phyloP scores from a whole-genome alignment of 2,113 vertebrate species.

The Strix aluco region DNA sequence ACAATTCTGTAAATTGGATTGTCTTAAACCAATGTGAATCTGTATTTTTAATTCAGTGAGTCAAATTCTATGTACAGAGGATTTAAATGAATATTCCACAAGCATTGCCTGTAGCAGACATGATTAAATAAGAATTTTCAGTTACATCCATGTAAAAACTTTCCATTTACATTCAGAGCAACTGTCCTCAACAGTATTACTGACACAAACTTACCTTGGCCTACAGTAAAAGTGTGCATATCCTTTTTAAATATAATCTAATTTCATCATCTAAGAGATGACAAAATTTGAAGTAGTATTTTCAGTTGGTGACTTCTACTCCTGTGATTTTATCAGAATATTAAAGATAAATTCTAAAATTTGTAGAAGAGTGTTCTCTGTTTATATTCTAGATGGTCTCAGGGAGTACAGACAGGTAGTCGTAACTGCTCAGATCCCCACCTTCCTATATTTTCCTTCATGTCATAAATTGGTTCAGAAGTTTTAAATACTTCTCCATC shows the following conservation, averaged over 20 bases:
- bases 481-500: background rate
- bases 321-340: background rate
- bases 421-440: background rate
- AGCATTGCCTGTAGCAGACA: background rate
- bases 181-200: background rate
- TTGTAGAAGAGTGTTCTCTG: background rate
- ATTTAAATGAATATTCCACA: background rate
- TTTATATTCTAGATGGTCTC: background rate
- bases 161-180: background rate
- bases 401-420: background rate
- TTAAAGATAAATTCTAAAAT: background rate
- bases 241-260: background rate
- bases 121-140: background rate
- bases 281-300: background rate
- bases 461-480: background rate
- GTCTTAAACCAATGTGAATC: background rate
- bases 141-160: background rate
- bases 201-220: background rate
- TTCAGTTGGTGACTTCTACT: background rate
- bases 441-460: background rate
- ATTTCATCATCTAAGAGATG: background rate
- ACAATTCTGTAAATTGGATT: background rate
- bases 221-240: background rate
- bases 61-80: background rate
- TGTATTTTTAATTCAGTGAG: background rate